Evolutionary conservation across 2,113 vertebrate species (phyloP).

Genomic region (Pelobates fuscus): DNA sequence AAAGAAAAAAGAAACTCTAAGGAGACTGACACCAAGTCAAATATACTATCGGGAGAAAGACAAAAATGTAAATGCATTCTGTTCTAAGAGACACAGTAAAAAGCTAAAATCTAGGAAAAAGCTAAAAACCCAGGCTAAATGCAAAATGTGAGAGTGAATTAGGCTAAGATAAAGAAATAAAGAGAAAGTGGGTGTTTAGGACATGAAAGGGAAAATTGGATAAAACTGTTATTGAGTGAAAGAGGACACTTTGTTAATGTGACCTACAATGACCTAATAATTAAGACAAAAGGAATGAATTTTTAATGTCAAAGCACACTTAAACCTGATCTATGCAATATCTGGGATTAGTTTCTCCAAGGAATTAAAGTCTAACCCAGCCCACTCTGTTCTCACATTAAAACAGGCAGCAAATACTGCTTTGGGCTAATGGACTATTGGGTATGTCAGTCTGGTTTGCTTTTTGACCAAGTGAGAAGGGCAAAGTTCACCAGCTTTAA

Average conservation of each 20-base stretch:
- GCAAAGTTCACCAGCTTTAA: conserved; percentile 63
- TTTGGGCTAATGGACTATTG: conserved; percentile 58
- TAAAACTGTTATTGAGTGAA: conserved; percentile 42
- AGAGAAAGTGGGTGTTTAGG: background rate
- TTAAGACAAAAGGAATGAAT: conserved; percentile 54
- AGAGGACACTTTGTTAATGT: conserved; percentile 47
- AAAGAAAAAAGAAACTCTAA: too few species aligned
- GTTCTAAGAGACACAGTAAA: too few species aligned
- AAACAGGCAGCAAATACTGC: conserved; percentile 51
- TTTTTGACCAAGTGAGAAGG: conserved; percentile 59
- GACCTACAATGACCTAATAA: conserved; percentile 55
- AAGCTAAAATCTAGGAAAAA: too few species aligned
- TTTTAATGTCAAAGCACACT: conserved; percentile 53
- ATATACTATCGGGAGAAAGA: too few species aligned
- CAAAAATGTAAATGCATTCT: too few species aligned
- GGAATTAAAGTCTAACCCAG: conserved; percentile 52
- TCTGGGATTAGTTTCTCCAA: conserved; percentile 49
- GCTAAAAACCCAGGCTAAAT: too few species aligned
- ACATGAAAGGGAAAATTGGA: conserved; percentile 15
- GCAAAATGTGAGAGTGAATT: background rate
- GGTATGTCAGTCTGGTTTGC: conserved; percentile 50
- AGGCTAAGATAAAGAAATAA: conserved; percentile 1
- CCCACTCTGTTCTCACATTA: conserved; percentile 61
- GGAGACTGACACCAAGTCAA: too few species aligned
- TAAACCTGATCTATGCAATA: conserved; percentile 56